phyloP scores from a whole-genome alignment of 2,888 invertebrate genomes.

The Acleris laterana region DNA sequence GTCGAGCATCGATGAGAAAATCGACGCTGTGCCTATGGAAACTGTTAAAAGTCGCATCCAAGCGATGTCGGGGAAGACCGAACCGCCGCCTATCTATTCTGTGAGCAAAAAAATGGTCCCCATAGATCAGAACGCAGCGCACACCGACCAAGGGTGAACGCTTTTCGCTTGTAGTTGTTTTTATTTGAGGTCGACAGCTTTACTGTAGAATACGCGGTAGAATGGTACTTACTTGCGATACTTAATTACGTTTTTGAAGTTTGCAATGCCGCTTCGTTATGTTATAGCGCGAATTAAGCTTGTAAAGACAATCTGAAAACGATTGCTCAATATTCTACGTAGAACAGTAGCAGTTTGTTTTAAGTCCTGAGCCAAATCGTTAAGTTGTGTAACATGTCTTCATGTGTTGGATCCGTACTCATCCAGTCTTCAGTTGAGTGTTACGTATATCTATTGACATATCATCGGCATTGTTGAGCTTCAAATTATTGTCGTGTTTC shows the following conservation, averaged over 20 bases:
- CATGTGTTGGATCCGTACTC: background rate
- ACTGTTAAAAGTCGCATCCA: conserved; percentile 76
- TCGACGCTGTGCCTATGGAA: conserved; percentile 70
- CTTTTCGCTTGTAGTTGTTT: conserved; percentile 64
- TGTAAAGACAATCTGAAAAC: conserved; percentile 60
- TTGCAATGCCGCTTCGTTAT: conserved; percentile 48
- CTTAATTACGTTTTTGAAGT: conserved; percentile 45
- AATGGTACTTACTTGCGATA: conserved; percentile 55
- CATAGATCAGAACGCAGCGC: conserved; percentile 63
- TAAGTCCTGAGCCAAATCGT: conserved; percentile 47
- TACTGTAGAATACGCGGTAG: conserved; percentile 43
- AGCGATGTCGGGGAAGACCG: conserved; percentile 71
- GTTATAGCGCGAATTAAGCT: conserved; percentile 51
- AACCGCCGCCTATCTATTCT: conserved; percentile 74
- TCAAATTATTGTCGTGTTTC: conserved; percentile 68
- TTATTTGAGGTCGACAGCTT: conserved; percentile 56
- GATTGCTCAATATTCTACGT: conserved; percentile 63
- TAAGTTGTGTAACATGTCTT: conserved; percentile 21
- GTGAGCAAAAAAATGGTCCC: conserved; percentile 75
- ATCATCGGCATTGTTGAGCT: conserved; percentile 81
- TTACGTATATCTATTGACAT: conserved; percentile 69
- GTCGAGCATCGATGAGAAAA: conserved; percentile 62
- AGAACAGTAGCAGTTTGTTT: conserved; percentile 47
- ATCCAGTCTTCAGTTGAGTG: conserved; percentile 19
- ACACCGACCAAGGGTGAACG: conserved; percentile 68